These are phyloP conservation scores for Protodeltote pygarga DNA, from an alignment of 2,888 invertebrate species.

Conservation along the genomic window DNA sequence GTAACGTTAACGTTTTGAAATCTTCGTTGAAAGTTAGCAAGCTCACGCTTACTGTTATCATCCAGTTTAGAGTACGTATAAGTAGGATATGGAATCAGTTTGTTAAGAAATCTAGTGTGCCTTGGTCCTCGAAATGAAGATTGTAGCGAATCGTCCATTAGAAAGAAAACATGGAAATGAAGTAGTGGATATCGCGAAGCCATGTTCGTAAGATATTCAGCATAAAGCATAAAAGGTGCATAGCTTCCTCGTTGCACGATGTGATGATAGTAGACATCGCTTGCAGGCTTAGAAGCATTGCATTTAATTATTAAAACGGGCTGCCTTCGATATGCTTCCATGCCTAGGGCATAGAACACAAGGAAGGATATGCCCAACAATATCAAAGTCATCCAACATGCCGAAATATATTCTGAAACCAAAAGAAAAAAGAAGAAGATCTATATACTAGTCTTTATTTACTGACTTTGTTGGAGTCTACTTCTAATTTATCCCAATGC, in stretches of 20 bases:
- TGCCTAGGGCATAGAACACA: constrained; percentile 70
- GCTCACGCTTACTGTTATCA: constrained; percentile 56
- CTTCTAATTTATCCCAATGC: too few species aligned
- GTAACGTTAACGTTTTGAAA: constrained; percentile 78
- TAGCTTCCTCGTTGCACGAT: constrained; percentile 60
- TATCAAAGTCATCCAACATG: constrained; percentile 78
- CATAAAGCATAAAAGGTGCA: constrained; percentile 60
- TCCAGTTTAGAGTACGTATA: constrained; percentile 48
- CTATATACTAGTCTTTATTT: not conserved
- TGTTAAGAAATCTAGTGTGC: constrained; percentile 59
- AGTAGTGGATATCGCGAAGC: constrained; percentile 67
- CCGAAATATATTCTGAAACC: constrained; percentile 75
- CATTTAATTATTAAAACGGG: constrained; percentile 63
- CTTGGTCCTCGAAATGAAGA: constrained; percentile 48
- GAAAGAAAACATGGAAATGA: constrained; percentile 68
- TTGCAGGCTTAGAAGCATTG: constrained; percentile 62
- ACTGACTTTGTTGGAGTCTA: too few species aligned
- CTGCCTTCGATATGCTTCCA: constrained; percentile 66
- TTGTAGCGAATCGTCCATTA: constrained; percentile 69
- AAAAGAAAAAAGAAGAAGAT: constrained; percentile 4
- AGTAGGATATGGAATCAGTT: constrained; percentile 53
- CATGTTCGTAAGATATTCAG: constrained; percentile 68
- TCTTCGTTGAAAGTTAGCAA: constrained; percentile 63
- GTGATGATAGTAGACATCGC: constrained; percentile 71
- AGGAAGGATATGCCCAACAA: constrained; percentile 72